phyloP scores from a whole-genome alignment of 2,113 vertebrate species.

The Hippocampus guttulatus region DNA sequence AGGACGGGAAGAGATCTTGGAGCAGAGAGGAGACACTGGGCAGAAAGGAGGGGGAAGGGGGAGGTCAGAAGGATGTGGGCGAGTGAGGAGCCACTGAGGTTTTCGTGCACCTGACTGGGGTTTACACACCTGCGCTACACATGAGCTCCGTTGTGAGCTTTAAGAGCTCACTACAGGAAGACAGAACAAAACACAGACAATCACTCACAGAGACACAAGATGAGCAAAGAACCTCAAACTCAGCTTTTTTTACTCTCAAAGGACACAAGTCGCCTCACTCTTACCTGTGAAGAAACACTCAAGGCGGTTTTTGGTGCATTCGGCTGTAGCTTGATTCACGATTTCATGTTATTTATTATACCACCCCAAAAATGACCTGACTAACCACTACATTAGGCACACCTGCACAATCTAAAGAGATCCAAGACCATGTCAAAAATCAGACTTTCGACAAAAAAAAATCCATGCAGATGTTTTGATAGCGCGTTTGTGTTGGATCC shows the following conservation, averaged over 20 bases:
- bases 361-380: background rate
- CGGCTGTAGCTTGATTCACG: background rate
- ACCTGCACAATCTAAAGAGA: background rate
- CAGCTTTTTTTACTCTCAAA: slow-evolving; percentile 28
- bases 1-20: slow-evolving; percentile 1
- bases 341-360: background rate
- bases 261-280: background rate
- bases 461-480: background rate
- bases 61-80: slow-evolving; percentile 15
- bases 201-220: slow-evolving; percentile 74
- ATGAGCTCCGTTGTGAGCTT: slow-evolving; percentile 72
- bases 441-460: background rate
- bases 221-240: slow-evolving; percentile 69
- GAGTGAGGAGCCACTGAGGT: slow-evolving; percentile 25
- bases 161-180: slow-evolving; percentile 75
- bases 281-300: background rate
- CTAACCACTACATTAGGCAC: background rate
- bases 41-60: slow-evolving; percentile 1
- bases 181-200: slow-evolving; percentile 74
- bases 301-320: background rate
- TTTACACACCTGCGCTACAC: slow-evolving; percentile 76
- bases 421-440: background rate
- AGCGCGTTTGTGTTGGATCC: background rate
- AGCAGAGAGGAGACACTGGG: slow-evolving; percentile 11
- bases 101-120: slow-evolving; percentile 73